phyloP scores from a whole-genome alignment of 2,113 vertebrate species.

The Saguinus imperator region DNA sequence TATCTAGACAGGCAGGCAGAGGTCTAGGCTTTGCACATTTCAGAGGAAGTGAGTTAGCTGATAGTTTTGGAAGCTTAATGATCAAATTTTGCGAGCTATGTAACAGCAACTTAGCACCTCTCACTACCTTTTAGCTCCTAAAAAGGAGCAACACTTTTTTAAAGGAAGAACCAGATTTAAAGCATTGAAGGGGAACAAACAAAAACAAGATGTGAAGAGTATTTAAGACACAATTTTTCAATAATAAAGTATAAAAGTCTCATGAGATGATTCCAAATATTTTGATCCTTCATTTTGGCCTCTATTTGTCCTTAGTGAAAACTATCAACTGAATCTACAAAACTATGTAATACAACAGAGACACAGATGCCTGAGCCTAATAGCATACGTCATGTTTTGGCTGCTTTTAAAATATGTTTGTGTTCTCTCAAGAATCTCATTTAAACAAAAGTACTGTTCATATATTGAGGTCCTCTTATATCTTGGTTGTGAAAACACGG shows the following conservation, averaged over 20 bases:
- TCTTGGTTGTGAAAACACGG: not conserved
- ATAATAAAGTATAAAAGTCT: not conserved
- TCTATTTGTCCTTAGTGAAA: not conserved
- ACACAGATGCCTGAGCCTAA: not conserved
- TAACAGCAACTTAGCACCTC: not conserved
- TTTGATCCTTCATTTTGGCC: not conserved
- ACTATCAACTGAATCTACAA: not conserved
- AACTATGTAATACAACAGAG: not conserved
- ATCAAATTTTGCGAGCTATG: slow-evolving; percentile 32
- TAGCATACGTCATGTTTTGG: not conserved
- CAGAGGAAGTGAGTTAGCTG: not conserved
- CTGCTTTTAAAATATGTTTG: not conserved
- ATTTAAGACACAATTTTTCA: not conserved
- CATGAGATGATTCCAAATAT: not conserved
- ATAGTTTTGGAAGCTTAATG: slow-evolving; percentile 20
- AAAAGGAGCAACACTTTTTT: slow-evolving; percentile 34
- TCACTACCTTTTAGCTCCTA: slow-evolving; percentile 36
- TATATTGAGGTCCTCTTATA: not conserved
- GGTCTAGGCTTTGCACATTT: not conserved
- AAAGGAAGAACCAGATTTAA: not conserved
- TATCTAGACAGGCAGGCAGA: slow-evolving; percentile 18
- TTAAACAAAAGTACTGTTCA: not conserved
- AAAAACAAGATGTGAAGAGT: slow-evolving; percentile 5
- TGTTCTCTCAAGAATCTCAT: not conserved
- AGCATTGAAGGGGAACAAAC: not conserved